These are phyloP conservation scores for Baryphthengus martii DNA, from an alignment of 2,113 vertebrate genomes.

Conservation along the genomic window DNA sequence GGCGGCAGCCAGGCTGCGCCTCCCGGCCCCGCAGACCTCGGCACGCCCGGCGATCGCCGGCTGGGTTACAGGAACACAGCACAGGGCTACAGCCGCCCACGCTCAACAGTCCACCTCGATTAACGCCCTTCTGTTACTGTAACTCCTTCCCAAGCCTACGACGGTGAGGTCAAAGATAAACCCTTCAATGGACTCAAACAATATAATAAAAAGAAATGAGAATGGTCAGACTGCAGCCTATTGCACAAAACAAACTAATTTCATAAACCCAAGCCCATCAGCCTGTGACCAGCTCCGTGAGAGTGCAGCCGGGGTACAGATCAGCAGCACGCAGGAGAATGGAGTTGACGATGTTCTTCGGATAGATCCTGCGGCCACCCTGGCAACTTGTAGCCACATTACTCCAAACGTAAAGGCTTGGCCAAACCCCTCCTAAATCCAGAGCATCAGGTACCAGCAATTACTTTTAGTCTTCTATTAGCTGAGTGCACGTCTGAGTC, in stretches of 20 bases:
- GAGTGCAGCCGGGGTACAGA: neutral
- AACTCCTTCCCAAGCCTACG: neutral
- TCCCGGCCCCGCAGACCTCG: neutral
- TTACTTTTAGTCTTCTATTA: neutral
- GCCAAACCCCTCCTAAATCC: neutral
- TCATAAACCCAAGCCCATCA: neutral
- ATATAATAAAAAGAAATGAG: neutral
- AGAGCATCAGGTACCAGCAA: neutral
- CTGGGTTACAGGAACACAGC: neutral
- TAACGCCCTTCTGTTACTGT: neutral
- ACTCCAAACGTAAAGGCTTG: neutral
- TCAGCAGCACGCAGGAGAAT: no score
- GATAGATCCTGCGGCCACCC: neutral
- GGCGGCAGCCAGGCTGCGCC: neutral
- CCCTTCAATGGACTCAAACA: neutral
- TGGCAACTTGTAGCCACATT: no score
- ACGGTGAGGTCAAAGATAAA: neutral
- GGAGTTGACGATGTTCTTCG: fast-evolving
- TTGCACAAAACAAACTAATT: neutral
- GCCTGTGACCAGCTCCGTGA: neutral
- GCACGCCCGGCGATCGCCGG: neutral
- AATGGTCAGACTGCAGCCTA: neutral
- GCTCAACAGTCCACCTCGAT: neutral
- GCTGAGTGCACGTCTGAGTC: neutral
- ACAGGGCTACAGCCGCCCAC: neutral